Conservation (phyloP, 2,888 invertebrate genomes). For the Agrochola macilenta region DNA sequence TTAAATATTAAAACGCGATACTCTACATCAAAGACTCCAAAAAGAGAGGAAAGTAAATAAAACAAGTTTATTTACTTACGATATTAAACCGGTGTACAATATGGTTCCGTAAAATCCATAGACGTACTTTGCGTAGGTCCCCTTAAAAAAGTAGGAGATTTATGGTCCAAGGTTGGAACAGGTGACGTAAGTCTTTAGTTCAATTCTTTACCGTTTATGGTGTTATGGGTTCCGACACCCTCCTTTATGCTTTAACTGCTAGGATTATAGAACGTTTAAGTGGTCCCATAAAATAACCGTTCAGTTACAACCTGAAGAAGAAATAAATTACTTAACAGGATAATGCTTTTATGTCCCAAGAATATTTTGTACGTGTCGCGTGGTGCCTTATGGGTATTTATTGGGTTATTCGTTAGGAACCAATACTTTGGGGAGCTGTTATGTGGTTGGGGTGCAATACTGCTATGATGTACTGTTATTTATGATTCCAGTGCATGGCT, state of each 20-base stretch:
- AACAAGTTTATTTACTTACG: conserved; percentile 53
- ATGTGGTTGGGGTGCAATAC: conserved; percentile 88
- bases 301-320: conserved; percentile 87
- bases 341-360: conserved; percentile 88
- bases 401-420: conserved; percentile 89
- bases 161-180: conserved; percentile 81
- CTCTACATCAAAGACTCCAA: conserved; percentile 59
- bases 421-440: conserved; percentile 87
- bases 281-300: conserved; percentile 88
- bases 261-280: conserved; percentile 89
- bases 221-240: conserved; percentile 85
- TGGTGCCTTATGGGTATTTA: conserved; percentile 89
- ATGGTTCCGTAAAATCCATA: conserved; percentile 67
- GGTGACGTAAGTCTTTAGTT: conserved; percentile 80
- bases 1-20: conserved; percentile 66
- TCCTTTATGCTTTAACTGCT: conserved; percentile 85
- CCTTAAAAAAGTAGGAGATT: conserved; percentile 78
- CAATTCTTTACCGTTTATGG: conserved; percentile 84
- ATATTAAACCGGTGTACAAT: conserved; percentile 68
- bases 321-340: conserved; percentile 90
- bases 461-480: conserved; percentile 80
- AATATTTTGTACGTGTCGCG: conserved; percentile 89
- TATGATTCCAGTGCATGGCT: conserved; percentile 82
- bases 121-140: conserved; percentile 70
- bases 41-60: conserved; percentile 60